Base-by-base conservation (phyloP, 2,888 invertebrate genomes). In the Erannis defoliaria region DNA sequence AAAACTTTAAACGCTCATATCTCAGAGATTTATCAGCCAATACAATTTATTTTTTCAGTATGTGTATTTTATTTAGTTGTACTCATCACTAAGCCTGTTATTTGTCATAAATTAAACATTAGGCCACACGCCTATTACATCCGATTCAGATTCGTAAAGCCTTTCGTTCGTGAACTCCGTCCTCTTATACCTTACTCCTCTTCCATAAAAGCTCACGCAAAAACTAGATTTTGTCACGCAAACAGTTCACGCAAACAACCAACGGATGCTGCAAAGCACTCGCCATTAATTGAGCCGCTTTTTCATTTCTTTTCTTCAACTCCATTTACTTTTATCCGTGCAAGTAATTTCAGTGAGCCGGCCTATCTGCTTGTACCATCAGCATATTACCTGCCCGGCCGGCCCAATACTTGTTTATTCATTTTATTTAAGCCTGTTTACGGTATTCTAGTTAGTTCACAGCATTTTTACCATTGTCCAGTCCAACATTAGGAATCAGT, bases 181-280 rank as follows among this genome's bases (percentile, higher is more conserved):
- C 23, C 54, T 66, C 70, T 67, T 55, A 0, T 74, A 38, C 64
- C 81, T 84, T 83, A 70, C 0, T 68, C 85, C 83, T 70, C 45
- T 35, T 26, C 35, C 55, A 67, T 59, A 64, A 71, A 73, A 73
- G 66, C 70, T 72, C 58, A 68, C 49, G 74, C 66, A 82, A 82
- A 82, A 83, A 84, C 88, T 82, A 86, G 89, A 88, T 87, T 88
- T 89, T 85, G 88, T 89, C 88, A 86, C 81, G 82, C 84, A 80
- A 77, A 75, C 75, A 76, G n/a, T n/a, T n/a, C n/a, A n/a, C n/a
- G n/a, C n/a, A n/a, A n/a, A 73, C 35, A 5, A 80, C 81, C 78
- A 86, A 74, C 86, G 89, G 88, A 90, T 88, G 85, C 78, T 75
- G 79, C 81, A 80, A 78, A 78, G 80, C 81, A 80, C 80, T 81